Evolutionary conservation across 1,140 invertebrate genomes (phyloP).

Genomic region (Lordiphosa mommai): DNA sequence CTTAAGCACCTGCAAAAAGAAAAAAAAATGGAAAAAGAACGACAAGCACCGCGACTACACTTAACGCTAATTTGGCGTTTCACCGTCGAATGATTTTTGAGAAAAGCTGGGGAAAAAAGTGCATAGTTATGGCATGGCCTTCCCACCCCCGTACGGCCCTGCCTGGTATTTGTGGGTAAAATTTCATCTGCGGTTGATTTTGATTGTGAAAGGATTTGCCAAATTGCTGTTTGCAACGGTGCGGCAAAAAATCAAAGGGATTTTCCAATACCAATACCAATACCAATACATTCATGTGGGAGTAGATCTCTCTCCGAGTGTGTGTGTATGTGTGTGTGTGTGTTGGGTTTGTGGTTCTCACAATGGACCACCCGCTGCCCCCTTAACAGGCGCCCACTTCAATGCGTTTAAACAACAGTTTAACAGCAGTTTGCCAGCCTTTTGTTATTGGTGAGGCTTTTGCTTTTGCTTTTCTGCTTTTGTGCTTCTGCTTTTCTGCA

Average conservation of each 20-base stretch:
- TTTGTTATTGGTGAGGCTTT: slow-evolving; percentile 73
- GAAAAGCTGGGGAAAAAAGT: slow-evolving; percentile 13
- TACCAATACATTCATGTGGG: slow-evolving; percentile 61
- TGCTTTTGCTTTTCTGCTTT: slow-evolving; percentile 38
- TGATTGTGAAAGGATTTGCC: slow-evolving; percentile 79
- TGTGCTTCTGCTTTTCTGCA: slow-evolving; percentile 24
- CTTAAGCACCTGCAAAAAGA: slow-evolving; percentile 69
- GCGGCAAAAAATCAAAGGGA: slow-evolving; percentile 77
- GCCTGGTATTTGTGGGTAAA: slow-evolving; percentile 59
- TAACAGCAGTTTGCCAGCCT: slow-evolving; percentile 71
- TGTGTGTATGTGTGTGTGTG: slow-evolving; percentile 4
- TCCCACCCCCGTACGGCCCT: background rate
- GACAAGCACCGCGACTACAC: slow-evolving; percentile 37
- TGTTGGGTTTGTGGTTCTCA: slow-evolving; percentile 54
- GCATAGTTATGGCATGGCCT: slow-evolving; percentile 29
- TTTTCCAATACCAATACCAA: slow-evolving; percentile 73
- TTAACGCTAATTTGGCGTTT: slow-evolving; percentile 73
- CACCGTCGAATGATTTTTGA: slow-evolving; percentile 66
- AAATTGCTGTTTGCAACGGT: slow-evolving; percentile 76
- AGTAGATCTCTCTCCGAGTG: slow-evolving; percentile 19
- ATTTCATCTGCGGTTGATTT: slow-evolving; percentile 79
- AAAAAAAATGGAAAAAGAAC: slow-evolving; percentile 32
- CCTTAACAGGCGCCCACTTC: slow-evolving; percentile 16
- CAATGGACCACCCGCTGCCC: slow-evolving; percentile 33
- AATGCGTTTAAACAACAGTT: slow-evolving; percentile 76